These are phyloP conservation scores for Austrofundulus limnaeus DNA, from an alignment of 2,113 vertebrate species.

Conservation along the genomic window DNA sequence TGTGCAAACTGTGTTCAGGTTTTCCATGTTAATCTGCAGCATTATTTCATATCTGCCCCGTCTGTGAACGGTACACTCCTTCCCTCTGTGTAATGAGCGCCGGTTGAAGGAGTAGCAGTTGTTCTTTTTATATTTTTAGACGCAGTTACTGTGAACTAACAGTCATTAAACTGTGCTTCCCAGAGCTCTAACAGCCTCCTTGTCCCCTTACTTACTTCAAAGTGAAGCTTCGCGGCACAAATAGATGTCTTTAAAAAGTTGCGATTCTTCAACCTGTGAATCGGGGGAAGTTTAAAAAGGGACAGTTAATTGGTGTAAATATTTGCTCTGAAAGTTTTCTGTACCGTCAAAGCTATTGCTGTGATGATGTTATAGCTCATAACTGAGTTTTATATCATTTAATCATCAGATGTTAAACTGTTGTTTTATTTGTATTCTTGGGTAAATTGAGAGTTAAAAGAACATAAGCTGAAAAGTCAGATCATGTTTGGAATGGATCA, in stretches of 20 bases:
- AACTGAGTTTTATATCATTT: not conserved
- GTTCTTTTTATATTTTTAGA: conserved; percentile 55
- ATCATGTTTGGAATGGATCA: too few relatives aligned
- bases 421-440: not conserved
- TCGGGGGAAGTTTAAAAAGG: conserved; percentile 9
- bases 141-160: conserved; percentile 20
- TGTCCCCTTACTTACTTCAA: conserved; percentile 15
- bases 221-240: conserved; percentile 23
- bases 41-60: conserved; percentile 25
- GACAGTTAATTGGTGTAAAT: not conserved
- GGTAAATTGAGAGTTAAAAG: too few relatives aligned
- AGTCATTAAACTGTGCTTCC: conserved; percentile 31
- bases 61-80: conserved; percentile 15
- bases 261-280: conserved; percentile 22
- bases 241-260: conserved; percentile 22
- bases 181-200: conserved; percentile 15
- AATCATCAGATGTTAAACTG: not conserved
- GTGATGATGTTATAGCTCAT: not conserved
- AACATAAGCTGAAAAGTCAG: too few relatives aligned
- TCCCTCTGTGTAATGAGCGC: conserved; percentile 31
- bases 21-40: conserved; percentile 27
- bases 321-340: not conserved
- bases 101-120: conserved; percentile 42
- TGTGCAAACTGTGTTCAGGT: conserved; percentile 24
- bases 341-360: not conserved